Evolutionary conservation across 1,140 invertebrate genomes (phyloP).

Genomic region (Gryon sp.): DNA sequence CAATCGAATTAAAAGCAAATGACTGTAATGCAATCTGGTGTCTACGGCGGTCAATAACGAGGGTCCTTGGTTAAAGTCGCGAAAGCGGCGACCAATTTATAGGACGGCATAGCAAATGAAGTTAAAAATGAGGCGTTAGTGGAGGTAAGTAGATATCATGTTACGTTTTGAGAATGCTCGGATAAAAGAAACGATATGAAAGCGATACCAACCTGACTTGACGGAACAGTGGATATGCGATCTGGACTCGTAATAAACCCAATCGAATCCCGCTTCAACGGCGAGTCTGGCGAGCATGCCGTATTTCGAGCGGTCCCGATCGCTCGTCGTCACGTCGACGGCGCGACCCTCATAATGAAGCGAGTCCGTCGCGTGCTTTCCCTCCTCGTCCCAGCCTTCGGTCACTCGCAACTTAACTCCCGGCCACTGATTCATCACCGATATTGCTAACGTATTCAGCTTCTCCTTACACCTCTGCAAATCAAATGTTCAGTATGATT

Average conservation of each 20-base stretch:
- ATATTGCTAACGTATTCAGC: constrained; percentile 88
- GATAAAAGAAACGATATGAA: constrained; percentile 30
- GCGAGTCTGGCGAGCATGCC: constrained; percentile 97
- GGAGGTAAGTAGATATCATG: constrained; percentile 45
- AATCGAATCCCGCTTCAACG: constrained; percentile 98
- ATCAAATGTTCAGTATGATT: constrained; percentile 16
- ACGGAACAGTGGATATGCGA: constrained; percentile 98
- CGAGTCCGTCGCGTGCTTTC: constrained; percentile 87
- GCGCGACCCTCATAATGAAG: constrained; percentile 97
- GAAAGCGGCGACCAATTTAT: constrained; percentile 19
- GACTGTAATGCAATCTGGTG: constrained; percentile 29
- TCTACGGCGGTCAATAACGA: constrained; percentile 20
- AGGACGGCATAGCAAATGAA: constrained; percentile 21
- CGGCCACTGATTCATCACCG: constrained; percentile 99
- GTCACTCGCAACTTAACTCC: constrained; percentile 94
- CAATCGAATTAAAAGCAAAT: constrained; percentile 34
- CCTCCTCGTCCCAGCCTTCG: constrained; percentile 96
- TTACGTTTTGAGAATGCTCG: constrained; percentile 37
- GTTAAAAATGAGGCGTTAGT: constrained; percentile 37
- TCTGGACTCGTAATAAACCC: constrained; percentile 97
- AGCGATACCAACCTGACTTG: constrained; percentile 90
- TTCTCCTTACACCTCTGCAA: constrained; percentile 64
- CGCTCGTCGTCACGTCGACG: constrained; percentile 96
- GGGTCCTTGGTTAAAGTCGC: neutral
- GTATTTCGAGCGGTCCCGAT: constrained; percentile 94